These are phyloP conservation scores for Actinia equina DNA, from an alignment of 64 coral and sea anemone species.

Conservation along the genomic window DNA sequence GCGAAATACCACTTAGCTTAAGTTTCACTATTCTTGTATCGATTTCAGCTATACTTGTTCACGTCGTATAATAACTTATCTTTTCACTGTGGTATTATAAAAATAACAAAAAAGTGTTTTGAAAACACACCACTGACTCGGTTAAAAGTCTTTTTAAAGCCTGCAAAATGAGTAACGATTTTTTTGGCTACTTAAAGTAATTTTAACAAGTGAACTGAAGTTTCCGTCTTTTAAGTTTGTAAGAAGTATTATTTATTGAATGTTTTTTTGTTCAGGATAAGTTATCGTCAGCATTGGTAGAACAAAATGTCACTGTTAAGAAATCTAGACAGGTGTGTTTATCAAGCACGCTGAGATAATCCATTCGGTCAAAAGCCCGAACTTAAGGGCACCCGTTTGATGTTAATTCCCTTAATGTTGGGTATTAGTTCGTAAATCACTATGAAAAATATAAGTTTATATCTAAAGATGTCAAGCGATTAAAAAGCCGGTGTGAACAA, in stretches of 20 bases:
- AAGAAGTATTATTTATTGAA: neutral
- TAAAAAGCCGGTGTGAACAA: slow-evolving; percentile 5
- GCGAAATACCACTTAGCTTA: neutral
- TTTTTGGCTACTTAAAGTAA: too few species aligned
- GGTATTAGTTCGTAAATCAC: slow-evolving; percentile 18
- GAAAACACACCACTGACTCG: neutral
- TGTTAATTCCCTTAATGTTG: slow-evolving; percentile 7
- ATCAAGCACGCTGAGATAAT: slow-evolving; percentile 12
- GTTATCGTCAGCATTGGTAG: neutral
- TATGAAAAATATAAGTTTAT: slow-evolving; percentile 7
- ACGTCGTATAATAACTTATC: neutral
- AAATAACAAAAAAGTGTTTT: neutral
- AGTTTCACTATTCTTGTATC: neutral
- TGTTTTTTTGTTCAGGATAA: neutral
- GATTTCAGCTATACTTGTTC: neutral
- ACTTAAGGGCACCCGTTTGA: slow-evolving; percentile 14
- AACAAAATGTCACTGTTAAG: neutral
- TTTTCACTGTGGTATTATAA: neutral
- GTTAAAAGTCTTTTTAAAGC: neutral
- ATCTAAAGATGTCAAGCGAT: slow-evolving; percentile 8
- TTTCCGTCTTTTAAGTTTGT: neutral
- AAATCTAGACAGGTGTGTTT: neutral
- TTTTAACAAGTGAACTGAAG: too few species aligned
- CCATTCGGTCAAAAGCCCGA: neutral
- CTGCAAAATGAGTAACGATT: neutral